A percentile compares a stretch with the other conserved stretches of the same genome.
Conservation (phyloP, 2,888 invertebrate genomes). For the Eubasilissa splendida region DNA sequence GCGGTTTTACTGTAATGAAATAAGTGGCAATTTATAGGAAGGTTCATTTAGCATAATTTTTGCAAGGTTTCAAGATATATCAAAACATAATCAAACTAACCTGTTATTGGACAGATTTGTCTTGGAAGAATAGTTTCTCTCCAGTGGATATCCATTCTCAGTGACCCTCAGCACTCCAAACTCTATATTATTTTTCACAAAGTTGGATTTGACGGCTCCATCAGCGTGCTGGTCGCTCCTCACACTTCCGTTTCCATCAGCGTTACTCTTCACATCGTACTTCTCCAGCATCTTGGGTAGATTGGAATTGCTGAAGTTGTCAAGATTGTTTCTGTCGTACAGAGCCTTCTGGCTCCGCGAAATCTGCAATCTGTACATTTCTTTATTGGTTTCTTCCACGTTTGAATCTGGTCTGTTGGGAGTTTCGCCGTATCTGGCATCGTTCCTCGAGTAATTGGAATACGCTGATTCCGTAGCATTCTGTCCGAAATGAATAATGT, state of each 20-base stretch:
- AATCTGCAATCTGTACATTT: conserved; percentile 72
- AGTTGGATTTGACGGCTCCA: not conserved
- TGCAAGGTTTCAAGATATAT: not conserved
- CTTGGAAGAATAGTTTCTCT: conserved; percentile 68
- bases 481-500: conserved; percentile 71
- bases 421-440: conserved; percentile 69
- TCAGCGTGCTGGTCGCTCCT: conserved; percentile 31
- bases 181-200: conserved; percentile 47
- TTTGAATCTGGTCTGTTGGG: conserved; percentile 71
- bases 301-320: conserved; percentile 61
- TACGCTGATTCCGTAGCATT: conserved; percentile 64
- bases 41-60: not conserved
- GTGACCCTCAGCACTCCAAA: conserved; percentile 62
- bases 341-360: conserved; percentile 71
- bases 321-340: conserved; percentile 69
- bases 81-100: not conserved
- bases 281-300: conserved; percentile 55
- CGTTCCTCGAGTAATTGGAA: conserved; percentile 63
- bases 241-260: conserved; percentile 20
- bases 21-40: too few species aligned
- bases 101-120: conserved; percentile 47
- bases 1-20: too few species aligned
- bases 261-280: conserved; percentile 38
- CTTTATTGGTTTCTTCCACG: conserved; percentile 72
- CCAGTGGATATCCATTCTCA: conserved; percentile 68